Base-by-base conservation (phyloP, 2,888 invertebrate species). In the Leptura quadrifasciata region DNA sequence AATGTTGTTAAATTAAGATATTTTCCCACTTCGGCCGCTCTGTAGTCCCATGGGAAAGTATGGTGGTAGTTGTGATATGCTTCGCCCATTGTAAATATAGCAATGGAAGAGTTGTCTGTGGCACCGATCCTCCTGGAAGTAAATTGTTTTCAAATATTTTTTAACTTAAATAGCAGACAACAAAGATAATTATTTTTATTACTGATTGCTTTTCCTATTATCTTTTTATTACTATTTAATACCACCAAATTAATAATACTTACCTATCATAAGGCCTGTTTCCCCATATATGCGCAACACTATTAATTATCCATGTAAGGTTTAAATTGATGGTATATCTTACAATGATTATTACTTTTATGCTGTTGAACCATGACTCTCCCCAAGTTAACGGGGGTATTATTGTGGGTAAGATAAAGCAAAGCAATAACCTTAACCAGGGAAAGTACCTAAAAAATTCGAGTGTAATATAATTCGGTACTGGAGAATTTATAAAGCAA, bases 1-100 rank as follows among this genome's bases (percentile, higher is more conserved):
- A 91, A 86, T 0, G 95, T 94, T 0, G 96, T 95, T 0, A 92
- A 68, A 86, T 96, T 96, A n/a, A 93, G 86, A 79, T 91, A 87
- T 15, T 78, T 80, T 20, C 95, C 95, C 17, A 95, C 90, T 88
- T 98, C 97, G 15, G 96, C 94, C 21, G 97, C 95, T 85, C 95
- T 95, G 91, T 98, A 98, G 89, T 98, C 97, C 94, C 96, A 96
- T 0, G 97, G 97, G 89, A 97, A 98, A 0, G 95, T 95, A 89
- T 98, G 97, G 88, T 97, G 97, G 89, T 96, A 98, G 90, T 98
- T 97, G 90, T 97, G 97, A 95, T 96, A 97, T 2, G 97, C 97
- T 88, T 96, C 96, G 0, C 96, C 96, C 90, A 95, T 90, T 0
- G 95, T 93, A 47, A 94, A 85, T 0, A 95, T 84, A 0, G 96